These are phyloP conservation scores for Microchrysa polita DNA, from an alignment of 2,888 invertebrate genomes.

Conservation along the genomic window DNA sequence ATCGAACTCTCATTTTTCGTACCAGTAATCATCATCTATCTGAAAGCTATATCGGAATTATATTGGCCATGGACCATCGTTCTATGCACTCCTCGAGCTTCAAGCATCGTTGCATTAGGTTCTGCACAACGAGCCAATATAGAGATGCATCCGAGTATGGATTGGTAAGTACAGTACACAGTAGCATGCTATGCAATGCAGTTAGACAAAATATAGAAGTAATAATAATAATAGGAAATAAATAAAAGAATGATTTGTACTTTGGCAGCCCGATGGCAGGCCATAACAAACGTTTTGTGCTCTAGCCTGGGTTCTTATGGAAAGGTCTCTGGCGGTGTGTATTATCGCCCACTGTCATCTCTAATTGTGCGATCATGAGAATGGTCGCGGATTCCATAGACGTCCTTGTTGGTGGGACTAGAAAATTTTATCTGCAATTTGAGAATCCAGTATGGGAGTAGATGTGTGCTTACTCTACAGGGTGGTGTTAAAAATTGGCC, in stretches of 20 bases:
- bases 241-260: conserved; percentile 52
- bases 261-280: conserved; percentile 49
- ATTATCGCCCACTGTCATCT: conserved; percentile 48
- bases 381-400: conserved; percentile 4
- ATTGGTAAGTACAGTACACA: background rate
- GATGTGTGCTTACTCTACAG: too few relatives aligned
- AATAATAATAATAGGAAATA: conserved; percentile 52
- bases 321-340: background rate
- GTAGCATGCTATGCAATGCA: conserved; percentile 18
- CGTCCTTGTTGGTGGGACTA: too few relatives aligned
- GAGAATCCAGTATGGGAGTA: too few relatives aligned
- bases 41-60: conserved; percentile 32
- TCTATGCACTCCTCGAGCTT: too few relatives aligned
- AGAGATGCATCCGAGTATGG: background rate
- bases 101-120: too few relatives aligned
- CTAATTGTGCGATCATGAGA: conserved; percentile 47
- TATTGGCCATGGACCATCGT: background rate
- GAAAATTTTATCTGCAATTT: too few relatives aligned
- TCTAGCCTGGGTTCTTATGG: conserved; percentile 14
- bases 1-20: conserved; percentile 4
- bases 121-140: background rate
- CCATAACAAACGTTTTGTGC: conserved; percentile 46
- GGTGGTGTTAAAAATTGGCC: too few relatives aligned
- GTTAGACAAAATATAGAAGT: conserved; percentile 45
- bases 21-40: conserved; percentile 15